Evolutionary conservation across 2,113 vertebrate species (phyloP).

Genomic region (Eretmochelys imbricata): DNA sequence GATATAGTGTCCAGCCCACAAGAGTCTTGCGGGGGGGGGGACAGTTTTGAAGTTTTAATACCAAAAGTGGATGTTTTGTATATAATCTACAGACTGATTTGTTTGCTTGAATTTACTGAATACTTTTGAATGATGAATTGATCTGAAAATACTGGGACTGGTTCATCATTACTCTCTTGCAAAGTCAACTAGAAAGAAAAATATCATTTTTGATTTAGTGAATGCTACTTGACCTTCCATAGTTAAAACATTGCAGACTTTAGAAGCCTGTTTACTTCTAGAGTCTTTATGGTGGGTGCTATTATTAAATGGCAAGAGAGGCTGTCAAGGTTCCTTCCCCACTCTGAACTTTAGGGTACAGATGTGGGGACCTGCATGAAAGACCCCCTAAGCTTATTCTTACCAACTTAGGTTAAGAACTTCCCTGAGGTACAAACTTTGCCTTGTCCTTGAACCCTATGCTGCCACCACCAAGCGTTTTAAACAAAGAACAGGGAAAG

Average conservation of each 20-base stretch:
- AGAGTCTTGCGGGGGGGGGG: background rate
- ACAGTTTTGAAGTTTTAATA: background rate
- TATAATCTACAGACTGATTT: background rate
- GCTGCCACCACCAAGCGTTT: too few relatives aligned
- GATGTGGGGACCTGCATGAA: too few relatives aligned
- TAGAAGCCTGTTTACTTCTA: background rate
- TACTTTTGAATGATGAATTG: background rate
- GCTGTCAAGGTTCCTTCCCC: background rate
- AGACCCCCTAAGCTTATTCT: too few relatives aligned
- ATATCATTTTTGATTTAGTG: background rate
- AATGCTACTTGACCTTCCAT: background rate
- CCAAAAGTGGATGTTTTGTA: background rate
- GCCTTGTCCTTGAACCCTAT: too few relatives aligned
- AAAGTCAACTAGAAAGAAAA: background rate
- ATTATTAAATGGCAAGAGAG: background rate
- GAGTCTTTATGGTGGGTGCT: background rate
- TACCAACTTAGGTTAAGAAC: too few relatives aligned
- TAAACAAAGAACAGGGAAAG: too few relatives aligned
- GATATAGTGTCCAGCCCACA: rapidly evolving
- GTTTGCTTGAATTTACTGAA: background rate
- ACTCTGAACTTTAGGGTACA: too few relatives aligned
- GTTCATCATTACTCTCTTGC: background rate
- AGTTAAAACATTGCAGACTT: background rate
- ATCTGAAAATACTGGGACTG: background rate
- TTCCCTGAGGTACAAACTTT: too few relatives aligned